Conservation (phyloP, 1,140 invertebrate genomes). For the Metopolophium dirhodum region DNA sequence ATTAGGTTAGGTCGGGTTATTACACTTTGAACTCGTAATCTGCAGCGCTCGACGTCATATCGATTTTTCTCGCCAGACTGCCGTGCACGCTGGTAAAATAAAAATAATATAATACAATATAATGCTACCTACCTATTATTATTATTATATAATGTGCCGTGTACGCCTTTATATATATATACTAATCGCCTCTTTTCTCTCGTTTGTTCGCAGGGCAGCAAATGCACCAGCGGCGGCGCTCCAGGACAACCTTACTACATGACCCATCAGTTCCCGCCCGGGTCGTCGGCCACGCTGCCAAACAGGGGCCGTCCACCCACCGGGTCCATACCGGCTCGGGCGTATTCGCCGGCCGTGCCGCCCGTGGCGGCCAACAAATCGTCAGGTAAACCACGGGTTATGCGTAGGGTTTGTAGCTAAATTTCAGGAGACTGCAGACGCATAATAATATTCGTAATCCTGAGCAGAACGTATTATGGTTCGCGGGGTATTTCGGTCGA, state of each 20-base stretch:
- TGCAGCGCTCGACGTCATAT: neutral
- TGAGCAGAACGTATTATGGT: too few relatives aligned
- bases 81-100: neutral
- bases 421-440: too few relatives aligned
- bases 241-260: constrained; percentile 67
- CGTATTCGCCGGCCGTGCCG: constrained; percentile 71
- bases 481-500: too few relatives aligned
- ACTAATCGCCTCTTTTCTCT: neutral
- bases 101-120: neutral
- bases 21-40: neutral
- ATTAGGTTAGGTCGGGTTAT: neutral
- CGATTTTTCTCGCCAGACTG: neutral
- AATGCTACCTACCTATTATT: too few relatives aligned
- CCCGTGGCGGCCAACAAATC: constrained; percentile 63
- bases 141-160: neutral
- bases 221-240: constrained; percentile 63
- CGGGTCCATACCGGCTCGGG: constrained; percentile 68
- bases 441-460: too few relatives aligned
- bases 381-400: neutral
- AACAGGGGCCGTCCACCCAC: constrained; percentile 63
- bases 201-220: constrained; percentile 63
- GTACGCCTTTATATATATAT: neutral
- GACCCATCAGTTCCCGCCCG: constrained; percentile 63
- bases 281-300: constrained; percentile 67
- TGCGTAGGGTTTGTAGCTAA: neutral